A percentile compares a stretch with the other conserved stretches of the same genome.
phyloP scores from a whole-genome alignment of 1,140 invertebrate species.

The Diprion similis region DNA sequence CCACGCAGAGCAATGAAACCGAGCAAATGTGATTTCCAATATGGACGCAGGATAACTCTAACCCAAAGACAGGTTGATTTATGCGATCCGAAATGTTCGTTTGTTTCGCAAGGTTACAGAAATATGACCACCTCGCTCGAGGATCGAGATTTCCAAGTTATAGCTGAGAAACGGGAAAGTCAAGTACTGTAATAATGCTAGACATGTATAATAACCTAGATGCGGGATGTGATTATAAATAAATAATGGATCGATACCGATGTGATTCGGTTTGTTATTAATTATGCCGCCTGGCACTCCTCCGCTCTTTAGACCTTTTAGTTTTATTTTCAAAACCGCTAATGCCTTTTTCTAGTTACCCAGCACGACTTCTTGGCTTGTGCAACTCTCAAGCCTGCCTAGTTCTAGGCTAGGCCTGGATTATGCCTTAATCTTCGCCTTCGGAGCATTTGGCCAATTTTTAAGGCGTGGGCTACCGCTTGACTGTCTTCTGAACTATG shows the following conservation, averaged over 20 bases:
- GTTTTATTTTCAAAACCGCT: background rate
- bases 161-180: background rate
- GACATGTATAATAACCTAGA: background rate
- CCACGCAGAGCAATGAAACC: background rate
- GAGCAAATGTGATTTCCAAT: background rate
- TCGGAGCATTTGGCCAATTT: background rate
- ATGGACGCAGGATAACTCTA: background rate
- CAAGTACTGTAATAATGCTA: background rate
- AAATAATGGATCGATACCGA: background rate
- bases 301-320: background rate
- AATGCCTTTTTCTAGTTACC: background rate
- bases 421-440: background rate
- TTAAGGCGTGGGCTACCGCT: background rate
- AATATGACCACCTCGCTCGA: background rate
- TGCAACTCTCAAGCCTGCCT: background rate
- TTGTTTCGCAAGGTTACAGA: background rate
- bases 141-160: background rate
- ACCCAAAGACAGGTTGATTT: background rate
- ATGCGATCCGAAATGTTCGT: conserved; percentile 1
- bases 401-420: background rate
- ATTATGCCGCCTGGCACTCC: background rate
- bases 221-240: background rate
- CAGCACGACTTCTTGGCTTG: background rate
- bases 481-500: background rate
- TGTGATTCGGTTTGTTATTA: background rate